A percentile compares a stretch with the other conserved stretches of the same genome.
Evolutionary conservation across 2,888 invertebrate species (phyloP).

Genomic region (Scaptomyza cyrtandrae): DNA sequence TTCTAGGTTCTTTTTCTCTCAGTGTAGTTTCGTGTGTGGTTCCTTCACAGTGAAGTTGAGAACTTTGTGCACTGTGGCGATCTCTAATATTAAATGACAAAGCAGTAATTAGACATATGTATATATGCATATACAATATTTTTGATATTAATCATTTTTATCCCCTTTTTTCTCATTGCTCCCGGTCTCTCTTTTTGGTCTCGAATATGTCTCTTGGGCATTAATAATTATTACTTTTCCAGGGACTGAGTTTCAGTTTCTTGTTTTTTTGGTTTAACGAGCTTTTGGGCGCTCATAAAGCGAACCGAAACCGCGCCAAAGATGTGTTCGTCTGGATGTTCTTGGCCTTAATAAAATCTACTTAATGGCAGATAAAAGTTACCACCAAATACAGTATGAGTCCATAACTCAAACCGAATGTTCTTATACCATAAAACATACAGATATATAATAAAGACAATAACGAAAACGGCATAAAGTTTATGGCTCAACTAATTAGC

Average conservation of each 20-base stretch:
- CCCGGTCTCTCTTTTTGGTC: conserved; percentile 3
- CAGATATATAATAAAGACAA: conserved; percentile 44
- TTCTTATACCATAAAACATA: conserved; percentile 1
- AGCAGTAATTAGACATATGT: conserved; percentile 39
- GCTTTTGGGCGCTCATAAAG: conserved; percentile 62
- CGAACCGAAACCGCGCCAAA: conserved; percentile 24
- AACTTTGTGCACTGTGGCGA: conserved; percentile 56
- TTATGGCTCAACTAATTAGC: conserved; percentile 74
- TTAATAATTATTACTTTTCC: conserved; percentile 72
- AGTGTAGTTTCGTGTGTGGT: conserved; percentile 32
- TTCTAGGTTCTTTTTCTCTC: background rate
- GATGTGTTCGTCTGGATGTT: background rate
- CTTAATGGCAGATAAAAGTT: conserved; percentile 77
- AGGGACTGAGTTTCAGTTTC: conserved; percentile 36
- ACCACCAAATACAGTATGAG: conserved; percentile 60
- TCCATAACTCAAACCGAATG: conserved; percentile 33
- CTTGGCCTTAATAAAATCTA: conserved; percentile 68
- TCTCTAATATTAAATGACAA: conserved; percentile 78
- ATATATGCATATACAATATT: conserved; percentile 21
- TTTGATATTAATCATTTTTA: conserved; percentile 48
- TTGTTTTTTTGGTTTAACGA: conserved; percentile 56
- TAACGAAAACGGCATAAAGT: conserved; percentile 72
- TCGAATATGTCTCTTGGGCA: conserved; percentile 13
- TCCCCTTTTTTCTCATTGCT: conserved; percentile 26
- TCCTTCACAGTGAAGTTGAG: background rate